Evolutionary conservation across 2,113 vertebrate genomes (phyloP), one percentile per base, ranked within the genome.

Genomic region (Tenebrosternarchus preto): DNA sequence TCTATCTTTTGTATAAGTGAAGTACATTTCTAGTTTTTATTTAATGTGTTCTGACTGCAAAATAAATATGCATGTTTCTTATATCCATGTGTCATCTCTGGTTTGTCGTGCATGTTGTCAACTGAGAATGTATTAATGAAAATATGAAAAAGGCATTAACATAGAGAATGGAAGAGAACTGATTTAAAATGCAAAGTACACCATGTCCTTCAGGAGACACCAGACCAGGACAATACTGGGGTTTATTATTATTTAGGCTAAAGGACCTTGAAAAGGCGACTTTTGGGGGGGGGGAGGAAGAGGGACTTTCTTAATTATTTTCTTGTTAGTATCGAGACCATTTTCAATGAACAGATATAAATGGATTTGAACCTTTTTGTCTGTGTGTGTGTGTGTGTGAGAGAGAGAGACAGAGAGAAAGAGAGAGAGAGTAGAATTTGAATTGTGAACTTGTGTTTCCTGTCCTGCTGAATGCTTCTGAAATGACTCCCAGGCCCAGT

Each of bases 11-110:
- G 88, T 93, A 93, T 89, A 88, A 91, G 90, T 92, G 89, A 92
- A 93, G 91, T 93, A 91, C 73, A 89, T 90, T 92, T 92, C 89
- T 93, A 91, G 92, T 92, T 92, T 78, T 92, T 91, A 94, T 93
- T 93, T 93, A 93, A 94, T 89, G 91, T 93, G 90, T 91, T 85
- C 88, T 86, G 89, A 88, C 88, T 90, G 90, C 88, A 86, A 92
- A 93, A 92, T 93, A 94, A 94, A 93, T 89, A 91, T 92, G 93
- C 93, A 94, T 93, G 92, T 93, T 93, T 93, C 90, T 88, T 91
- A 92, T 53, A 29, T 36, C 70, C 0, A 72, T 60, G 80, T 36
- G 71, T 84, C 68, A 50, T 43, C 82, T 86, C 71, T 82, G 17
- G 53, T 80, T 15, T 15, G 3, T 72, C 19, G n/a, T 46, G n/a